phyloP scores from a whole-genome alignment of 2,888 invertebrate genomes.

The Macaria liturata region DNA sequence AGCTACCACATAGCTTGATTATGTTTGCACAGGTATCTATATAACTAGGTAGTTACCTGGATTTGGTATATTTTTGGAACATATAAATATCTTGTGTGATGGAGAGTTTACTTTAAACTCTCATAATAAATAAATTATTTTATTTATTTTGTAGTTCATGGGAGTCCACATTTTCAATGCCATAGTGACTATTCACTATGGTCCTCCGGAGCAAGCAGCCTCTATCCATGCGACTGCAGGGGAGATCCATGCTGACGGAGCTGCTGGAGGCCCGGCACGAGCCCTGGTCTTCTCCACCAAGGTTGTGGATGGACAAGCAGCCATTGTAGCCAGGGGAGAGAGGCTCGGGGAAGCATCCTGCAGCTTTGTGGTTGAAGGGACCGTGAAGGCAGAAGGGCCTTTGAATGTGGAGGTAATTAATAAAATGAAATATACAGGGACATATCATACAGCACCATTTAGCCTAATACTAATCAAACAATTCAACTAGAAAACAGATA shows the following conservation, averaged over 20 bases:
- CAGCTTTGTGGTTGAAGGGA: constrained; percentile 89
- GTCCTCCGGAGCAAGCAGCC: constrained; percentile 85
- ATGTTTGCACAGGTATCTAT: constrained; percentile 89
- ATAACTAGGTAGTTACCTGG: too few relatives aligned
- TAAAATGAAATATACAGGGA: too few relatives aligned
- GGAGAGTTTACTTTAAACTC: too few relatives aligned
- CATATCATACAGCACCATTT: too few relatives aligned
- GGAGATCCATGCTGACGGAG: constrained; percentile 88
- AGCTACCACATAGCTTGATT: constrained; percentile 90
- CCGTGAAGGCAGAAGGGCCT: constrained; percentile 91
- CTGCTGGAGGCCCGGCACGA: constrained; percentile 87
- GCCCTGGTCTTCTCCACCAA: constrained; percentile 88
- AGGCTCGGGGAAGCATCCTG: constrained; percentile 89
- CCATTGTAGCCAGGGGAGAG: constrained; percentile 78
- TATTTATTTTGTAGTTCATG: constrained; percentile 86
- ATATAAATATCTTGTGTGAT: too few relatives aligned
- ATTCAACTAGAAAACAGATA: too few relatives aligned
- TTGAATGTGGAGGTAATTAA: constrained; percentile 90
- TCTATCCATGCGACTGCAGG: constrained; percentile 88
- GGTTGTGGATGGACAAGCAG: constrained; percentile 85
- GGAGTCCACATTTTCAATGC: constrained; percentile 92
- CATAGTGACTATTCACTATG: constrained; percentile 67
- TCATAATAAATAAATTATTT: too few relatives aligned
- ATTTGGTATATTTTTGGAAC: too few relatives aligned
- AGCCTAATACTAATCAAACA: too few relatives aligned